Base-by-base conservation (phyloP, 2,888 invertebrate genomes). In the Metellina segmentata region DNA sequence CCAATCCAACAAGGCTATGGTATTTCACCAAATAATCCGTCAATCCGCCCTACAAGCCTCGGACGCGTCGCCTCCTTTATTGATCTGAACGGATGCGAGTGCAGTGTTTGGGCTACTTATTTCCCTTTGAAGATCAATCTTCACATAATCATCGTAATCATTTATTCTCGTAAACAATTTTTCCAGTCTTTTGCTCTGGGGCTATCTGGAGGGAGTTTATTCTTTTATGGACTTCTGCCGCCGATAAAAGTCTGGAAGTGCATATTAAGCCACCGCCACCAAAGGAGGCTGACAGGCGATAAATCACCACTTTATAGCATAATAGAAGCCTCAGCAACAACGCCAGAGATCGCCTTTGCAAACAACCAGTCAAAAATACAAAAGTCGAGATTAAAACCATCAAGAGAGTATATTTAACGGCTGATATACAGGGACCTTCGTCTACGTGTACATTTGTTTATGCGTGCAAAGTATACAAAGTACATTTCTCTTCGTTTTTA, bases 231-330 rank as follows among this genome's bases (percentile, higher is more conserved):
- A 61, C 75, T 72, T 79, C 8, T 71, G 51, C 34, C 53, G 53
- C 78, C 85, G 83, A 90, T 85, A 90, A 90, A 90, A 90, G 51
- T 69, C 61, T 13, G 71, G 61, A 72, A 51, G 86, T 81, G 53
- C 72, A 61, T 83, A 91, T 87, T 82, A 91, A 83, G 71, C 71
- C 20, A 71, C 91, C 78, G 71, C 87, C 81, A 82, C 72, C 82
- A 77, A 83, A 87, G 61, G 74, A 77, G 77, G 53, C 11, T 88
- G 87, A 77, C 87, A 83, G 83, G 51, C 19, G 20, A 83, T 91
- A 91, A 91, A 91, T 91, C 87, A 82, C 51, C 20, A 78, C 82
- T 91, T 87, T 87, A 91, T 87, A 87, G 91, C 87, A 87, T 82
- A 82, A 91, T 88, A 83, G 83, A 81, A 82, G 53, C 52, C 61